Conservation (phyloP, 2,888 invertebrate genomes). For the Rhamphomyia laevipes region DNA sequence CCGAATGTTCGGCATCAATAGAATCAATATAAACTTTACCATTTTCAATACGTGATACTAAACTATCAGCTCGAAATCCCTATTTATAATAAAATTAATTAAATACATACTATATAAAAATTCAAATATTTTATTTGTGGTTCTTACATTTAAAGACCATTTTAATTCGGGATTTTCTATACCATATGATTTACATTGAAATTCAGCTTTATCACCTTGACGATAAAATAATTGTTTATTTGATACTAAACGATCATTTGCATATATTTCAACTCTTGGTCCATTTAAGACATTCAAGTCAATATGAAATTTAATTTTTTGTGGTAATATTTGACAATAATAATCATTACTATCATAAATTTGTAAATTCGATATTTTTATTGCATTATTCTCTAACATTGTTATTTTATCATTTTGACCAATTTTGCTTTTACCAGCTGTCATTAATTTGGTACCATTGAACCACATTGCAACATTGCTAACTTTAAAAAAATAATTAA, state of each 20-base stretch:
- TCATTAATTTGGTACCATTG: constrained; percentile 21
- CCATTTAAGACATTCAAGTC: constrained; percentile 19
- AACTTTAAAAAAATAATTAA: constrained; percentile 15
- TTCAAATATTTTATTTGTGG: not conserved
- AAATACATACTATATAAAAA: not conserved
- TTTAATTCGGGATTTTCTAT: constrained; percentile 22
- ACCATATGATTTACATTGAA: constrained; percentile 26
- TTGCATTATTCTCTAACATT: constrained; percentile 25
- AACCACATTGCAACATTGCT: constrained; percentile 30
- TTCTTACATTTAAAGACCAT: constrained; percentile 31
- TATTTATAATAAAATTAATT: constrained; percentile 9
- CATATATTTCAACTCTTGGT: constrained; percentile 24
- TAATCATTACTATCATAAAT: constrained; percentile 27
- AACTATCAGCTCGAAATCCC: constrained; percentile 24
- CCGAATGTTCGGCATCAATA: constrained; percentile 26
- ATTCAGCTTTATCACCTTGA: constrained; percentile 29
- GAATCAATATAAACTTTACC: constrained; percentile 23
- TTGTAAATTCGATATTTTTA: constrained; percentile 21
- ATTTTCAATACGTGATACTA: constrained; percentile 16
- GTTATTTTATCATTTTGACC: constrained; percentile 17
- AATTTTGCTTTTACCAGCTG: too few relatives aligned
- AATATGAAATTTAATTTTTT: constrained; percentile 22
- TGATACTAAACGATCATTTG: constrained; percentile 29
- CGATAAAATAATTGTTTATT: constrained; percentile 28
- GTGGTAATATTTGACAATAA: constrained; percentile 26